Percentiles rank a stretch among this genome's conserved stretches.
Conservation (phyloP, 2,113 vertebrate species). For the Climacteris rufus region DNA sequence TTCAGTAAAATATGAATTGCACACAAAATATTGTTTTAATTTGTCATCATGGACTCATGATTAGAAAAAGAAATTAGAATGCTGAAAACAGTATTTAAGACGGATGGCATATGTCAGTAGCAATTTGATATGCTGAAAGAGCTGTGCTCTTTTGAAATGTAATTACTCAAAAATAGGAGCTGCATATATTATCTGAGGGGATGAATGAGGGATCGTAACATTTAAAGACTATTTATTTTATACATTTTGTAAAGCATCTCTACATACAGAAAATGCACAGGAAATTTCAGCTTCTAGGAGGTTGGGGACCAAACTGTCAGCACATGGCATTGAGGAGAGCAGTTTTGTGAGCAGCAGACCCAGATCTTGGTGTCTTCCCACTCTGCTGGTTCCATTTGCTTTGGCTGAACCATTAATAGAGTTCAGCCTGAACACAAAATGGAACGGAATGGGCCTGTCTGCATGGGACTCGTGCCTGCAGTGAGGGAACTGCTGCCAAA, state of each 20-base stretch:
- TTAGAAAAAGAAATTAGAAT: conserved; percentile 63
- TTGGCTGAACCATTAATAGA: neutral
- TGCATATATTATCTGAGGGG: conserved; percentile 1
- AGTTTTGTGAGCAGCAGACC: neutral
- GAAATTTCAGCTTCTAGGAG: neutral
- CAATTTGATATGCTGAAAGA: conserved; percentile 47
- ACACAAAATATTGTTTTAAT: conserved; percentile 68
- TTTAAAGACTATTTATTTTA: neutral
- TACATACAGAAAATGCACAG: rapidly evolving
- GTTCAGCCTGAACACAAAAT: neutral
- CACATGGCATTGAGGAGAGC: neutral
- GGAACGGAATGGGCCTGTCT: neutral
- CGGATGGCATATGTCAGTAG: conserved; percentile 49
- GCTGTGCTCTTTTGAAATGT: conserved; percentile 49
- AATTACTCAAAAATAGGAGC: conserved; percentile 64
- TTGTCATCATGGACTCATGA: conserved; percentile 56
- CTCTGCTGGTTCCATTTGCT: neutral
- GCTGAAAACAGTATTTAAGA: conserved; percentile 67
- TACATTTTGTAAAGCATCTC: neutral
- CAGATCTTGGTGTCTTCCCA: neutral
- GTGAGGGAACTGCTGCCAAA: neutral
- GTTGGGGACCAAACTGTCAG: neutral
- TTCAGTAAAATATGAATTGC: conserved; percentile 66
- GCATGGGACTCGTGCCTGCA: neutral
- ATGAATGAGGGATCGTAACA: conserved; percentile 26